Conservation (phyloP, 2,888 invertebrate species). For the Phorcus lineatus region DNA sequence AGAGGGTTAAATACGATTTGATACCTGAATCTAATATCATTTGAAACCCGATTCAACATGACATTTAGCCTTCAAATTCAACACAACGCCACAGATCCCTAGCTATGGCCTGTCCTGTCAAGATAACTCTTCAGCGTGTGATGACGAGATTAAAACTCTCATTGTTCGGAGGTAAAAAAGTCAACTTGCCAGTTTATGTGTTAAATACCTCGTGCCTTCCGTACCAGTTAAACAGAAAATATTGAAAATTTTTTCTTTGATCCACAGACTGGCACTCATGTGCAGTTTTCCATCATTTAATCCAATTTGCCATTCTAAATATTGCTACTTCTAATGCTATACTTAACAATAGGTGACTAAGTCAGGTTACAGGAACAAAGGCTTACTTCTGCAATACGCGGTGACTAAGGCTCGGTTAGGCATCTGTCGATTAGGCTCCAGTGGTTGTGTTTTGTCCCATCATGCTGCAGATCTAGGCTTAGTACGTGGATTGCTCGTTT, state of each 20-base stretch:
- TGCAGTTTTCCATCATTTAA: neutral
- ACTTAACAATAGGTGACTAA: constrained; percentile 24
- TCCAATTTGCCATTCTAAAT: constrained; percentile 6
- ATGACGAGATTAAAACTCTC: constrained; percentile 15
- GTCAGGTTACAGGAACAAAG: constrained; percentile 14
- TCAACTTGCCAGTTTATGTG: neutral
- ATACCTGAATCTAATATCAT: too few species aligned
- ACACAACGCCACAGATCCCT: neutral
- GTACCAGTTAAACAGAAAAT: neutral
- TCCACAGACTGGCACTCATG: neutral
- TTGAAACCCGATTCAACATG: too few species aligned
- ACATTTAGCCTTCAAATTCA: too few species aligned
- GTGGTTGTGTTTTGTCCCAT: neutral
- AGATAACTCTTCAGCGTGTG: neutral
- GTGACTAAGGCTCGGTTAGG: constrained; percentile 4
- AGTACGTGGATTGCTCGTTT: neutral
- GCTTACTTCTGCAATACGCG: neutral
- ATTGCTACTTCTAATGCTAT: neutral
- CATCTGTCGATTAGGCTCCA: neutral
- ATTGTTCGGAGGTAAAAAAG: constrained; percentile 21
- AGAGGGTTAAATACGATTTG: too few species aligned
- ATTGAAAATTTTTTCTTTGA: neutral
- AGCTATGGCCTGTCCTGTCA: neutral
- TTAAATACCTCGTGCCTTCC: neutral
- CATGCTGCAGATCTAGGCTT: neutral